Percentiles rank a stretch among this genome's conserved stretches.
Evolutionary conservation across 2,888 invertebrate genomes (phyloP).

Genomic region (Saturnia japonica): DNA sequence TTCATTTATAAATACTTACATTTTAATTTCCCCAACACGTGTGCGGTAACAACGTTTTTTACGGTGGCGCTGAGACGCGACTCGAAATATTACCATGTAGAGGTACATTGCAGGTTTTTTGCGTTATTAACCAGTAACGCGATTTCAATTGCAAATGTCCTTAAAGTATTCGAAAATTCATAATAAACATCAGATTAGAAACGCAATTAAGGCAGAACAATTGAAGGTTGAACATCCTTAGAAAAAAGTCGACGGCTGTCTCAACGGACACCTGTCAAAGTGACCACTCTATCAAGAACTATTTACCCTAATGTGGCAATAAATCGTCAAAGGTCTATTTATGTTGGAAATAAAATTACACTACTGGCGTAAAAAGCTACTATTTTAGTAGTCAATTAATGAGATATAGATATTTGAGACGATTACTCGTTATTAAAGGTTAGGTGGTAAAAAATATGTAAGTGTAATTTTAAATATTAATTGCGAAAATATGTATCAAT

Average conservation of each 20-base stretch:
- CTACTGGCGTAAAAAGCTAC: conserved; percentile 36
- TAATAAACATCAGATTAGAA: conserved; percentile 41
- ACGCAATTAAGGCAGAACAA: conserved; percentile 45
- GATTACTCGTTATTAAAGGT: conserved; percentile 52
- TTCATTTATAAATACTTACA: conserved; percentile 30
- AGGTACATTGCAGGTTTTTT: conserved; percentile 17
- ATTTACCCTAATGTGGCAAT: conserved; percentile 9
- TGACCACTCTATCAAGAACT: conserved; percentile 32
- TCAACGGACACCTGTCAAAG: conserved; percentile 38
- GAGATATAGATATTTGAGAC: conserved; percentile 48
- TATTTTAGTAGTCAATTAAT: conserved; percentile 46
- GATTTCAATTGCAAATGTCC: conserved; percentile 41
- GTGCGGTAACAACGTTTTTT: conserved; percentile 17
- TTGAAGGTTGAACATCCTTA: conserved; percentile 40
- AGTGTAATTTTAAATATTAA: conserved; percentile 41
- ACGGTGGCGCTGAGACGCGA: not conserved
- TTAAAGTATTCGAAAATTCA: conserved; percentile 36
- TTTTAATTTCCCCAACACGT: conserved; percentile 21
- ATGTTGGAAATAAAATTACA: conserved; percentile 31
- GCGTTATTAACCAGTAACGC: conserved; percentile 12
- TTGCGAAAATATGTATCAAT: conserved; percentile 53
- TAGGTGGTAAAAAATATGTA: conserved; percentile 42
- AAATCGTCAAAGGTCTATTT: conserved; percentile 27
- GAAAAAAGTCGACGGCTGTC: conserved; percentile 29
- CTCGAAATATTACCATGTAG: not conserved